Evolutionary conservation across 2,797 vertebrate genomes (phyloP).

Genomic region (Pristis pectinata): DNA sequence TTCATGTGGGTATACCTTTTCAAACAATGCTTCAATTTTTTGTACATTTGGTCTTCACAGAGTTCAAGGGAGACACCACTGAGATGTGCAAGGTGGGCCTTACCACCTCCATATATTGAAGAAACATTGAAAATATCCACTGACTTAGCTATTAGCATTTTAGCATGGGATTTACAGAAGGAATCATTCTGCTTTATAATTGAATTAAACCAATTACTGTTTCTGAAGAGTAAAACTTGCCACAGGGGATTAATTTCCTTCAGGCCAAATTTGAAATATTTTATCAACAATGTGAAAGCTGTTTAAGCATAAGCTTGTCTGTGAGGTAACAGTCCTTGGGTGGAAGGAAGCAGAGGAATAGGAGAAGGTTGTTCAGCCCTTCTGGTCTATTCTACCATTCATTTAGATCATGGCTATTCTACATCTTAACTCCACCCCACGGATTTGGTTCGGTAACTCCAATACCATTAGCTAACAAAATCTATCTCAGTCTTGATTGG

Average conservation of each 20-base stretch:
- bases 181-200: neutral
- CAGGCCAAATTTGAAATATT: neutral
- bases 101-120: neutral
- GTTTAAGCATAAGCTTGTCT: neutral
- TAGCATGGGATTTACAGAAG: neutral
- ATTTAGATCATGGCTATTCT: neutral
- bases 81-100: neutral
- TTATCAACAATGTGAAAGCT: neutral
- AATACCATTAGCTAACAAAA: neutral
- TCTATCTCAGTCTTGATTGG: too few relatives aligned
- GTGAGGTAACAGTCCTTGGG: too few relatives aligned
- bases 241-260: neutral
- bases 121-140: neutral
- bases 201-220: conserved; percentile 14
- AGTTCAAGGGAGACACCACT: neutral
- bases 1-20: neutral
- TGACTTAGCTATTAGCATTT: neutral
- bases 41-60: neutral
- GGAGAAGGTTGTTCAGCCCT: neutral
- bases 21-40: neutral
- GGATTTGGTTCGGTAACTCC: neutral
- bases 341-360: neutral
- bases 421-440: neutral
- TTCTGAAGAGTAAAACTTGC: neutral
- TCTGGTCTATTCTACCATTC: neutral